Evolutionary conservation across 2,797 vertebrate species (phyloP), one percentile per base, ranked within the genome.

Genomic region (Oreortyx pictus): DNA sequence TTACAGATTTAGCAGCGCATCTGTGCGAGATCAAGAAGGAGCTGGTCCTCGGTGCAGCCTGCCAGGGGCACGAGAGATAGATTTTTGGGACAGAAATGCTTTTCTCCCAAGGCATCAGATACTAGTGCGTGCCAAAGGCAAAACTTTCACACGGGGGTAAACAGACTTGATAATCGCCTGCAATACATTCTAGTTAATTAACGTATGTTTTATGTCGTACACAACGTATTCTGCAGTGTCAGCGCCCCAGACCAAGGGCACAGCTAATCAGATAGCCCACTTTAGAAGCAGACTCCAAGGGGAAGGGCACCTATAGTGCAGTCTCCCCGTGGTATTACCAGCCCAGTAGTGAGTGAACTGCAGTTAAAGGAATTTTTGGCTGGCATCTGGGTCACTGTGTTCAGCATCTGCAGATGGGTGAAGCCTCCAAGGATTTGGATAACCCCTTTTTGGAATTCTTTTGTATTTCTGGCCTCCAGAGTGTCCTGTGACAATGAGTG

Each of bases 371-470:
- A 90, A 93, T 93, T 89, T 91, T 73, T 89, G 91, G 86, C 82
- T 86, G 87, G 82, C 82, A 92, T 92, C 79, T 89, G 52, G 59
- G 60, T 86, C 89, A 92, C 92, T 92, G 89, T 91, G 80, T 89
- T 92, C 73, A 92, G 66, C 96, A 96, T 91, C 93, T 92, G 93
- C 92, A 88, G 88, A 95, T 88, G 85, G 85, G 50, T 88, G 2
- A 3, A 93, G 56, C 52, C 66, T 92, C 67, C 52, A 88, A 89
- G 82, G 93, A 95, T 92, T 44, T 83, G 59, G 43, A 82, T 86
- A 78, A 41, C 31, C 6, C 46, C 22, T 81, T 70, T 66, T 23
- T 60, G 71, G 59, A 91, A 92, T 88, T 86, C 59, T 86, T 91
- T 59, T 56, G 50, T 47, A 78, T 80, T 70, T 93, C 91, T 81